phyloP scores from a whole-genome alignment of 2,797 vertebrate species.

The Emys orbicularis region DNA sequence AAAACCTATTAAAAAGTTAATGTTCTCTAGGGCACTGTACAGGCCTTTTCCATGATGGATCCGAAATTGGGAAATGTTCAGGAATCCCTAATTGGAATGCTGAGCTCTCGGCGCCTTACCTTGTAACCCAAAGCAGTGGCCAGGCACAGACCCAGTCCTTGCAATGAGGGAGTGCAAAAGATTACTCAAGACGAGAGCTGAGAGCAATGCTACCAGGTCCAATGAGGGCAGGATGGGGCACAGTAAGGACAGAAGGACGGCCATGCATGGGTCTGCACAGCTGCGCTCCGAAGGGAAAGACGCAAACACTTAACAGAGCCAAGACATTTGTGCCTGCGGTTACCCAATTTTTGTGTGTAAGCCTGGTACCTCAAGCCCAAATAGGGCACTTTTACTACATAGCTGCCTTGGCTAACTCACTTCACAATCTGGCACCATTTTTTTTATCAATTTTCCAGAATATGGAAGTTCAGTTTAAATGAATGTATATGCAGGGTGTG shows the following conservation, averaged over 20 bases:
- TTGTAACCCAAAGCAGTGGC: background rate
- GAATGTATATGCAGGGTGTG: background rate
- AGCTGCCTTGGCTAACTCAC: background rate
- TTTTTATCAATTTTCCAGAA: background rate
- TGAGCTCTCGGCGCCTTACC: background rate
- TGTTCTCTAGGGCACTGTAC: background rate
- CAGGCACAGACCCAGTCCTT: fast-evolving
- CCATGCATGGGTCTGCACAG: background rate
- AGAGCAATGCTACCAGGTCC: background rate
- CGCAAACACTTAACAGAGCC: background rate
- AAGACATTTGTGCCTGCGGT: background rate
- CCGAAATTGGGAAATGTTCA: background rate
- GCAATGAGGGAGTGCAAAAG: background rate
- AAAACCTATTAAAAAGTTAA: background rate
- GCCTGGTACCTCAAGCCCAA: background rate
- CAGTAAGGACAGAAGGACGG: background rate
- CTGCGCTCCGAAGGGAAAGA: background rate
- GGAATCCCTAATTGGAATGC: background rate
- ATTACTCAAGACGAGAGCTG: background rate
- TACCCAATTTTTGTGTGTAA: background rate
- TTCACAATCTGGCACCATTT: background rate
- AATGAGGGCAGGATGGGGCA: background rate
- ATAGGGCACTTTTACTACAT: background rate
- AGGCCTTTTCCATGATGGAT: background rate
- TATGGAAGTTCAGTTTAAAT: background rate